Evolutionary conservation across 2,888 invertebrate species (phyloP).

Genomic region (Mythimna pallens): DNA sequence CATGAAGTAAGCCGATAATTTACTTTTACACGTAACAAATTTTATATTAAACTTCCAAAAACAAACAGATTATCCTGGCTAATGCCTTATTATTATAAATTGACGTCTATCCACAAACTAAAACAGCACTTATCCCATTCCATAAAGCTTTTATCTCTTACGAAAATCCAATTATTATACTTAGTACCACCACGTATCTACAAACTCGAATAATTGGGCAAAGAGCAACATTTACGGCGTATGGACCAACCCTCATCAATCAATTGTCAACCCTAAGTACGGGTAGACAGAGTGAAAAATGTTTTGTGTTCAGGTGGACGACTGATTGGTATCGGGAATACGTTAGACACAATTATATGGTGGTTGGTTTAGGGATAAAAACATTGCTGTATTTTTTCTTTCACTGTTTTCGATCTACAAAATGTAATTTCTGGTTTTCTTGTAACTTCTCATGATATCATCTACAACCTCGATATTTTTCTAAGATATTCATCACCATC

Average conservation of each 20-base stretch:
- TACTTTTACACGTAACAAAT: neutral
- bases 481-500: too few species aligned
- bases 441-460: neutral
- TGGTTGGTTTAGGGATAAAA: constrained; percentile 26
- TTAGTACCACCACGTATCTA: constrained; percentile 34
- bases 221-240: constrained; percentile 46
- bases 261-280: constrained; percentile 57
- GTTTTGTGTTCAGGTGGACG: constrained; percentile 47
- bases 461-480: neutral
- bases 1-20: neutral
- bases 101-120: constrained; percentile 14
- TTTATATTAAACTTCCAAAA: neutral
- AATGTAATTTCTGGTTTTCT: neutral
- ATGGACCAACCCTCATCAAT: constrained; percentile 60
- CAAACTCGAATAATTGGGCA: constrained; percentile 55
- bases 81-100: constrained; percentile 17
- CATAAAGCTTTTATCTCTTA: constrained; percentile 34
- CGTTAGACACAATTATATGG: constrained; percentile 51
- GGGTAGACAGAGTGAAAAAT: constrained; percentile 48
- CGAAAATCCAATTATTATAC: constrained; percentile 50
- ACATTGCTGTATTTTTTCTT: neutral
- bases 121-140: constrained; percentile 31
- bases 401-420: neutral
- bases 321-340: constrained; percentile 50
- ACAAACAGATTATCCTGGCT: neutral